Percentiles rank a stretch among this genome's conserved stretches.
phyloP scores from a whole-genome alignment of 37 sponge, comb jelly and placozoan genomes.

The Aphrocallistes beatrix region DNA sequence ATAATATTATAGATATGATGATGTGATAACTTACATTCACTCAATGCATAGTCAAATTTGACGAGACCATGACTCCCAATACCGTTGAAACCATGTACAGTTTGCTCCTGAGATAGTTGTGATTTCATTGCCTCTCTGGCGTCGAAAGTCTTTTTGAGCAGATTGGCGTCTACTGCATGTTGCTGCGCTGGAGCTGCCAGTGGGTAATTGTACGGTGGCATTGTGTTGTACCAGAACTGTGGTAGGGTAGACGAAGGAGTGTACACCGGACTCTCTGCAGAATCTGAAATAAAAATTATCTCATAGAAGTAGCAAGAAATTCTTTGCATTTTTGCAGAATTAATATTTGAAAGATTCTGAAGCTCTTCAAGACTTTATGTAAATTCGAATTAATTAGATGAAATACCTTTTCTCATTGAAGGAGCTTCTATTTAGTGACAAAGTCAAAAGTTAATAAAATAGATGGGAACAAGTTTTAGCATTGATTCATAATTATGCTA shows the following conservation, averaged over 20 bases:
- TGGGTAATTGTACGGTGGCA: neutral
- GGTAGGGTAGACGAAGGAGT: neutral
- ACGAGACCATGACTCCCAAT: neutral
- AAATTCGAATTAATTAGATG: too few species aligned
- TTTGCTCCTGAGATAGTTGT: neutral
- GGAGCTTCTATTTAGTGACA: too few species aligned
- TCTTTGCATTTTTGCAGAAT: too few species aligned
- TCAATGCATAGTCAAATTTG: neutral
- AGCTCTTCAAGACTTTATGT: too few species aligned
- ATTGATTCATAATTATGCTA: neutral
- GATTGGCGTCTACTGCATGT: neutral
- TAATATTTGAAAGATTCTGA: too few species aligned
- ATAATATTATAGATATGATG: too few species aligned
- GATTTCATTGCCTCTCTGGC: neutral
- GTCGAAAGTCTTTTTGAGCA: neutral
- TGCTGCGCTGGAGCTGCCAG: neutral
- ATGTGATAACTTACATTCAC: neutral
- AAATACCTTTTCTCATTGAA: too few species aligned
- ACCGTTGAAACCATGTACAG: neutral
- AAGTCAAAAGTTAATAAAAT: too few species aligned
- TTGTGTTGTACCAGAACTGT: constrained; percentile 5
- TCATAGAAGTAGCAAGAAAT: too few species aligned
- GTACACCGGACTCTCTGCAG: neutral
- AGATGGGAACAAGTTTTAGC: neutral
- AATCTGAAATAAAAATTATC: neutral